phyloP scores from a whole-genome alignment of 1,140 invertebrate species.

The Drosophila miranda region DNA sequence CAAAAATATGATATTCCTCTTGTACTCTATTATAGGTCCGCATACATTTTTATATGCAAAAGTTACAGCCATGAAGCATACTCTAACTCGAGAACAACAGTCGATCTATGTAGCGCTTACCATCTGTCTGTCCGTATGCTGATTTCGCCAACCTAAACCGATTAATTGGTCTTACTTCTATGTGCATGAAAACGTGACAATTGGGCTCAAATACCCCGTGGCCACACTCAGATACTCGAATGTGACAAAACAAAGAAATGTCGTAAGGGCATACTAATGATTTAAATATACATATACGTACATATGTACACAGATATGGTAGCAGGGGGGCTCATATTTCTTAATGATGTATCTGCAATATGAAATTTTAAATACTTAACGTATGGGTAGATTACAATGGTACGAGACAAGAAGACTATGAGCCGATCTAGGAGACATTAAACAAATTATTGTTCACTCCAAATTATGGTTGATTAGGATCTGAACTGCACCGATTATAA shows the following conservation, averaged over 20 bases:
- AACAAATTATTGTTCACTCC: too few relatives aligned
- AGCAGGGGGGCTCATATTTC: conserved; percentile 2
- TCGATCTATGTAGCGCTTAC: neutral
- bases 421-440: too few relatives aligned
- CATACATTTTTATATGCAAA: neutral
- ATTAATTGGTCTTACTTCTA: conserved; percentile 10
- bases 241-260: neutral
- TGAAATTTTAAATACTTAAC: too few relatives aligned
- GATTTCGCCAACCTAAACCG: neutral
- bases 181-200: conserved; percentile 60
- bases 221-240: conserved; percentile 18
- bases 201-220: conserved; percentile 49
- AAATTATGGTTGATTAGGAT: too few relatives aligned
- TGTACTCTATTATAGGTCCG: conserved; percentile 1
- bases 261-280: too few relatives aligned
- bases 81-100: neutral
- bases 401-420: too few relatives aligned
- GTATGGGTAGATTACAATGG: too few relatives aligned
- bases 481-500: too few relatives aligned
- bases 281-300: too few relatives aligned
- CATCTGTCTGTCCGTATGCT: neutral
- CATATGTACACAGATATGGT: too few relatives aligned
- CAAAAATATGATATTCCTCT: conserved; percentile 26
- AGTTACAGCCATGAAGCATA: neutral
- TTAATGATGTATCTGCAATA: neutral